Base-by-base conservation (phyloP, 1,140 invertebrate genomes). In the Marisa cornuarietis region DNA sequence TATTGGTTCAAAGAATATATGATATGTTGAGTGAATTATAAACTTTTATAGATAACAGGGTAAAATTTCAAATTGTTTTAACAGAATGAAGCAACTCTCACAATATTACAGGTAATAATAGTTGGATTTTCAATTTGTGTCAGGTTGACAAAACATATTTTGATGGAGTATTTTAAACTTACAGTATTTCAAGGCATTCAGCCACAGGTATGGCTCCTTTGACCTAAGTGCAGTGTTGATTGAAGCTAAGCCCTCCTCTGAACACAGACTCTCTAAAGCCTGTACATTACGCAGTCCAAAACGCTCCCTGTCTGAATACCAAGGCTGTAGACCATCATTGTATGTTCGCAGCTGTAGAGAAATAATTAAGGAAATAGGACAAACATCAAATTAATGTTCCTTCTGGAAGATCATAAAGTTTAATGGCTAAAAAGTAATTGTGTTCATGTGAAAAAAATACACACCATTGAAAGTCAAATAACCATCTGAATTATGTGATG, bases 311-410 rank as follows among this genome's bases (percentile, higher is more conserved):
- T 90, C 87, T 51, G 86, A 86, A 82, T 86, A 90, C 90, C 90
- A 91, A 1, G 88, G 88, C 79, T 91, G 90, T n/a, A 90, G 79
- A 24, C 90, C 89, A 83, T 91, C 90, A 86, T 91, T 91, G 63
- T 85, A 85, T 71, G 85, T 84, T n/a, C 90, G 87, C 78, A 88
- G 86, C 89, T 90, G 77, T 54, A 13, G 3, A 68, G 18, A 62
- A 68, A 7, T 42, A 72, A 76, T 87, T 83, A 85, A 86, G 69
- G 81, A 72, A 71, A 75, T 66, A 42, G 31, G 52, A 54, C 72
- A 26, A 71, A 16, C 51, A 51, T 5, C 26, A 63, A 76, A 66
- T 14, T 74, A 16, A 54, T 26, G 16, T n/a, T 42, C 3, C n/a
- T 42, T 0, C 31, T 42, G 31, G 31, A 42, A 42, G 31, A 42